phyloP scores from a whole-genome alignment of 2,797 vertebrate species.

The Pipistrellus kuhlii region DNA sequence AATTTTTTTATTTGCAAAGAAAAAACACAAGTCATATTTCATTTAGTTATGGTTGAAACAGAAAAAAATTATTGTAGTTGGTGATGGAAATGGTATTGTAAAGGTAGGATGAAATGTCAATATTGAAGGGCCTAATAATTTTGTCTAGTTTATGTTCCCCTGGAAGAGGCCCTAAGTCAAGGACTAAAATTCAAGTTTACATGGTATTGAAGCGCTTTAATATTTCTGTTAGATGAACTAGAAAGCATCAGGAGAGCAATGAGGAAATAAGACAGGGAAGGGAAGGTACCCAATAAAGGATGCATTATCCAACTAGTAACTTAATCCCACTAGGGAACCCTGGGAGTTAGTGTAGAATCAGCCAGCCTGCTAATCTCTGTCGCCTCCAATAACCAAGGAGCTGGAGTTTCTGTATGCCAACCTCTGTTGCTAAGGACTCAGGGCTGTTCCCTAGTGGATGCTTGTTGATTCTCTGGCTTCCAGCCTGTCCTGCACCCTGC shows the following conservation, averaged over 20 bases:
- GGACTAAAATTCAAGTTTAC: conserved; percentile 40
- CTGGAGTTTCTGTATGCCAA: neutral
- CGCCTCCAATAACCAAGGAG: neutral
- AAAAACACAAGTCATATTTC: neutral
- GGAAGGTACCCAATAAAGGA: neutral
- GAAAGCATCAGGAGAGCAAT: neutral
- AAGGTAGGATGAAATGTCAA: conserved; percentile 23
- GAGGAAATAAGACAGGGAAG: neutral
- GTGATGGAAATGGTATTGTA: neutral
- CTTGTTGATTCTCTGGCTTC: neutral
- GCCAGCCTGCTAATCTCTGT: conserved; percentile 24
- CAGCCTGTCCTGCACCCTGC: neutral
- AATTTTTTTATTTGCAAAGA: neutral
- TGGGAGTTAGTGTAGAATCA: neutral
- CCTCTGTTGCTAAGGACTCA: neutral
- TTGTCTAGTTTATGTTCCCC: conserved; percentile 6
- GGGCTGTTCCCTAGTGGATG: neutral
- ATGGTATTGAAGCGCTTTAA: neutral
- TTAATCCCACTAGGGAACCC: neutral
- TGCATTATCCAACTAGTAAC: neutral
- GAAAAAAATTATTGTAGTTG: neutral
- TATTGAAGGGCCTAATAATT: conserved; percentile 10
- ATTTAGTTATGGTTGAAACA: neutral
- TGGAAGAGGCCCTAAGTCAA: neutral
- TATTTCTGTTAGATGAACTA: conserved; percentile 15